Evolutionary conservation across 2,113 vertebrate genomes (phyloP).

Genomic region (Pomatostomus ruficeps): DNA sequence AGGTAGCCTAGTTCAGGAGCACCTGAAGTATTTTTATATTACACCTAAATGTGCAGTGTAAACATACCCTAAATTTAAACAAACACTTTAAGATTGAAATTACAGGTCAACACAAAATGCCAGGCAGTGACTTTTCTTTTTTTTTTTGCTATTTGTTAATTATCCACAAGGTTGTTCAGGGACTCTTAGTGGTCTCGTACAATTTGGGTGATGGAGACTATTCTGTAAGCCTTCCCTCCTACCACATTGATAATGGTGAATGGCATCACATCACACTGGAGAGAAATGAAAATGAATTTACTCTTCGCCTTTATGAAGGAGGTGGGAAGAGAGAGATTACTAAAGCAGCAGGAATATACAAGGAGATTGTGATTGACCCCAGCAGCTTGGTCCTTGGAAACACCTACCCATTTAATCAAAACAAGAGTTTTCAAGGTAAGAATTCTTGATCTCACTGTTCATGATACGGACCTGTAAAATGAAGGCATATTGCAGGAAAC

Average conservation of each 20-base stretch:
- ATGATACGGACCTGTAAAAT: neutral
- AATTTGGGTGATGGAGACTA: conserved; percentile 87
- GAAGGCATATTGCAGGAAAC: neutral
- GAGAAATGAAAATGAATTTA: conserved; percentile 84
- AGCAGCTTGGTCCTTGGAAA: conserved; percentile 81
- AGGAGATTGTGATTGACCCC: conserved; percentile 83
- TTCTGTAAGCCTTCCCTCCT: conserved; percentile 77
- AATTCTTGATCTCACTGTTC: neutral
- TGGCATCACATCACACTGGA: conserved; percentile 84
- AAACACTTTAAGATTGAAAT: neutral
- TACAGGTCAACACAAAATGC: neutral
- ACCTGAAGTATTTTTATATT: neutral
- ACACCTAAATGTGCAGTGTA: neutral
- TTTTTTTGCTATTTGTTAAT: neutral
- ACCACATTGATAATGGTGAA: conserved; percentile 84
- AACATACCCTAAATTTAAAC: neutral
- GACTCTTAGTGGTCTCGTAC: conserved; percentile 79
- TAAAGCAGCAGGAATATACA: conserved; percentile 71
- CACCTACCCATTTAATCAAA: conserved; percentile 69
- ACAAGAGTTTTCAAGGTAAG: conserved; percentile 85
- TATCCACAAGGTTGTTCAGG: conserved; percentile 75
- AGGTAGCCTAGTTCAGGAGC: neutral
- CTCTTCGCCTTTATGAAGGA: conserved; percentile 80
- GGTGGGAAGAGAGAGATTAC: conserved; percentile 80
- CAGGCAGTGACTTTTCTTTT: neutral